Percentiles rank a stretch among this genome's conserved stretches.
Conservation (phyloP, 2,888 invertebrate genomes). For the Panzeria rudis region DNA sequence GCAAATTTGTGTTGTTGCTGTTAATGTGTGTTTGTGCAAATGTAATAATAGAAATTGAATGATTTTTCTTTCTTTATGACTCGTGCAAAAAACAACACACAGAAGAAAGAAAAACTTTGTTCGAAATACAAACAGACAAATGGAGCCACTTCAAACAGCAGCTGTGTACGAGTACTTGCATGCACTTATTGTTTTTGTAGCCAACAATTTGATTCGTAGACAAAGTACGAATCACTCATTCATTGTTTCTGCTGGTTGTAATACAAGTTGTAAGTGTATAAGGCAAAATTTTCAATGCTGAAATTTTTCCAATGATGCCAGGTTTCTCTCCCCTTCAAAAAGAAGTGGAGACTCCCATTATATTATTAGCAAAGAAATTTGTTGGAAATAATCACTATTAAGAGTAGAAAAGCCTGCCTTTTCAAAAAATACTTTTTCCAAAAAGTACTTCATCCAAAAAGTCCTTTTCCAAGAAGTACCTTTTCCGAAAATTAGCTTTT, state of each 20-base stretch:
- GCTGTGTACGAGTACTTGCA: constrained; percentile 10
- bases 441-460: no score
- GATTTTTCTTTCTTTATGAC: constrained; percentile 12
- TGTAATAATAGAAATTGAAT: constrained; percentile 8
- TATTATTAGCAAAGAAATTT: no score
- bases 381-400: no score
- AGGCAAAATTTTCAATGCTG: not conserved
- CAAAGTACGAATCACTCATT: constrained; percentile 25
- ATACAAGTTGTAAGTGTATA: constrained; percentile 64
- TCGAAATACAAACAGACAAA: constrained; percentile 4
- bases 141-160: constrained; percentile 17
- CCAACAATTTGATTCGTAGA: constrained; percentile 1
- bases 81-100: not conserved
- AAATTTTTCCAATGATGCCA: not conserved
- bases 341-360: not conserved
- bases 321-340: not conserved
- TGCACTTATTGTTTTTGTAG: constrained; percentile 8
- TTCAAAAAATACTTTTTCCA: no score
- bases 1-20: not conserved
- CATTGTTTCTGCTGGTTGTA: constrained; percentile 25
- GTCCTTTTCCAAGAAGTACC: no score
- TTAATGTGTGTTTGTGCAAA: not conserved
- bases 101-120: not conserved
- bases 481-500: no score
- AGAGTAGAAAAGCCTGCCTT: no score